Conservation (phyloP, 2,888 invertebrate species). For the Himalopsyche japonica region DNA sequence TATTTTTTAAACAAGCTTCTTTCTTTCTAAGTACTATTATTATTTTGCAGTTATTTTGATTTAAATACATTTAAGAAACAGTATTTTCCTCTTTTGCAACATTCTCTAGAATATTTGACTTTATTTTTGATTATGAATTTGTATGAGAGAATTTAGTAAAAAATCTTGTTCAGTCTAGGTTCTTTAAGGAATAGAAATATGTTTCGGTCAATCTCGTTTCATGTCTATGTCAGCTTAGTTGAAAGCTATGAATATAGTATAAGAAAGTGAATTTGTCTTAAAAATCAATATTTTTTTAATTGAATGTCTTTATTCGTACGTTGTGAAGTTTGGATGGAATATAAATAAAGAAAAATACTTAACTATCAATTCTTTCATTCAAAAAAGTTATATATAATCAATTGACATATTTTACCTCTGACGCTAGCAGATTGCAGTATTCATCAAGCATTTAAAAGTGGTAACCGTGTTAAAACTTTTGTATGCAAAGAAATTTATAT, state of each 20-base stretch:
- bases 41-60: too few relatives aligned
- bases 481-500: too few relatives aligned
- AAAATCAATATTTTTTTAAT: slow-evolving; percentile 13
- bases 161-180: background rate
- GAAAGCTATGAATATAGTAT: background rate
- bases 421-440: too few relatives aligned
- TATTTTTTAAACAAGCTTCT: too few relatives aligned
- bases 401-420: background rate
- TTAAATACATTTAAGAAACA: too few relatives aligned
- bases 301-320: slow-evolving; percentile 1
- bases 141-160: background rate
- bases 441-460: too few relatives aligned
- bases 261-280: background rate
- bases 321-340: slow-evolving; percentile 11
- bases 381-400: background rate
- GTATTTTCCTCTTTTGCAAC: background rate
- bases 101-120: background rate
- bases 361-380: background rate
- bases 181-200: background rate
- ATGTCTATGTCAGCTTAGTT: background rate
- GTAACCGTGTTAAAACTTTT: too few relatives aligned
- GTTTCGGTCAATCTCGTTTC: background rate
- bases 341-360: background rate
- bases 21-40: too few relatives aligned
- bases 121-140: background rate